These are phyloP conservation scores for Eospalax fontanierii DNA, from an alignment of 2,797 vertebrate species.

Conservation along the genomic window DNA sequence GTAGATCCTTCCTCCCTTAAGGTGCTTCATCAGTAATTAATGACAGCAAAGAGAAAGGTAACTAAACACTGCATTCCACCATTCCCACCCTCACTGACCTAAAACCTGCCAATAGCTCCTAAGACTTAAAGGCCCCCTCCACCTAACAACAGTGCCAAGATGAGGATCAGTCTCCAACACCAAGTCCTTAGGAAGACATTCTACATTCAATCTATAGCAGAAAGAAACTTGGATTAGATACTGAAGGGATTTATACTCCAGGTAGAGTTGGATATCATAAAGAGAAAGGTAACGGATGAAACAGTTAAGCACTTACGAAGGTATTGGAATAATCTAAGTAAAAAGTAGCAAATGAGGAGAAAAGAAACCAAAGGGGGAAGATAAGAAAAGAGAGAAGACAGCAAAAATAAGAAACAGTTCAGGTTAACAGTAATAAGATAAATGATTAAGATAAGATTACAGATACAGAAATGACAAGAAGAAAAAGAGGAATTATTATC, in stretches of 20 bases:
- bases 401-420: neutral
- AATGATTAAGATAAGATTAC: neutral
- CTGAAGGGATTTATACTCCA: neutral
- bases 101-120: neutral
- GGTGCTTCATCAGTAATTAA: neutral
- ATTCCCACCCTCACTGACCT: neutral
- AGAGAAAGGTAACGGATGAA: neutral
- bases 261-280: neutral
- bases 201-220: neutral
- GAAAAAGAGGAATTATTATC: neutral
- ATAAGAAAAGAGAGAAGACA: neutral
- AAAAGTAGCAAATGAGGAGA: neutral
- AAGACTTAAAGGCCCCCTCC: neutral
- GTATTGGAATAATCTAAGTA: neutral
- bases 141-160: neutral
- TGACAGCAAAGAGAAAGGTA: neutral
- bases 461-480: neutral
- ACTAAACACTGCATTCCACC: neutral
- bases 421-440: neutral
- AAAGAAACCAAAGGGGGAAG: neutral
- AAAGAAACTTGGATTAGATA: neutral
- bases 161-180: neutral
- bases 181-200: neutral
- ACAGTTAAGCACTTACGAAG: neutral
- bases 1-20: neutral